Base-by-base conservation (phyloP, 2,113 vertebrate genomes). In the Salminus brasiliensis region DNA sequence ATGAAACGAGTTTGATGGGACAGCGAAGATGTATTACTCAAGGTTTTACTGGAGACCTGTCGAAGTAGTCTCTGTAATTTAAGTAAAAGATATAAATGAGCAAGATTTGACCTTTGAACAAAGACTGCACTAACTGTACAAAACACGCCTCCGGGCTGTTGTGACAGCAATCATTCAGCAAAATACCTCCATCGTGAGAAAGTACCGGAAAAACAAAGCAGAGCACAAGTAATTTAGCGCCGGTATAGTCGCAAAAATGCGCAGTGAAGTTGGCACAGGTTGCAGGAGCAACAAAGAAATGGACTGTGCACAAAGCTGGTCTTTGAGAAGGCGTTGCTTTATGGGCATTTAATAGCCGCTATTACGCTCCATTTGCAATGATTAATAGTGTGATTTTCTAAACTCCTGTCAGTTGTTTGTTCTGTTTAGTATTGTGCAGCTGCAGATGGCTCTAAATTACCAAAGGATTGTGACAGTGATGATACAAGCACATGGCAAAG, bases 331-430 rank as follows among this genome's bases (percentile, higher is more conserved):
- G 70, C 34, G 77, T 84, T 23, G 68, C 60, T 82, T 85, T 62
- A 81, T 78, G 74, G 66, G 76, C 62, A 25, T 83, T 87, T 87
- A 87, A 86, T 86, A 79, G 68, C 66, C 23, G 78, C 60, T 68
- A 83, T 79, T 74, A 71, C 78, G 81, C 79, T 77, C 69, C 79
- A 87, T 86, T 86, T 85, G 73, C 45, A 45, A 70, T 81, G 74
- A 84, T 75, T 77, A 81, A 80, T 81, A 81, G 62, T 72, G 68
- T 39, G 78, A 80, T 77, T 77, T 59, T 78, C 49, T 45, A 68
- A 67, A 72, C 41, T 49, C 21, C 43, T 36, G 25, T 2, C 45
- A 67, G 32, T 25, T 52, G 63, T 81, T 80, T 76, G 52, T 69
- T 73, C 66, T n/a, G 55, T 62, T 74, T 62, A 45, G 74, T 53